Percentiles rank a stretch among this genome's conserved stretches.
Conservation (phyloP, 2,113 vertebrate genomes). For the Lycaon pictus region DNA sequence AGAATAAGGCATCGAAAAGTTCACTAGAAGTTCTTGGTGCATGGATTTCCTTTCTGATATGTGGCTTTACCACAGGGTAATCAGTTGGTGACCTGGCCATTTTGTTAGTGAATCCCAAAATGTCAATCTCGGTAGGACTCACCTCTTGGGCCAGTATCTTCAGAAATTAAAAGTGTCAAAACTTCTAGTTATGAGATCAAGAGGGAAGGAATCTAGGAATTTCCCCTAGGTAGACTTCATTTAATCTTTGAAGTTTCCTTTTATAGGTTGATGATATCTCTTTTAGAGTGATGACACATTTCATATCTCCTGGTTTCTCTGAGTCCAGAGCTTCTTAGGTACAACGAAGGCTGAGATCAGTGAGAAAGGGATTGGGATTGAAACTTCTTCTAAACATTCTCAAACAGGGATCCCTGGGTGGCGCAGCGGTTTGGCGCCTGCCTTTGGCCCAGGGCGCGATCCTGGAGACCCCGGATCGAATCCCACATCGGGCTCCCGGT, state of each 20-base stretch:
- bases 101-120: not conserved
- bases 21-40: not conserved
- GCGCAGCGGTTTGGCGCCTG: too few relatives aligned
- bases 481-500: too few relatives aligned
- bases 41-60: not conserved
- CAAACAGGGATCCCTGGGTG: too few relatives aligned
- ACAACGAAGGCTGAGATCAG: not conserved
- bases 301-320: not conserved
- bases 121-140: not conserved
- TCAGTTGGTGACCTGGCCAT: not conserved
- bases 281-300: not conserved
- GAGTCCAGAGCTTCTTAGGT: not conserved
- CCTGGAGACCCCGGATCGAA: too few relatives aligned
- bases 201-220: not conserved
- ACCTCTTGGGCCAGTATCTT: not conserved
- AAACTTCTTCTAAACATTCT: not conserved
- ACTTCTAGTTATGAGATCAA: not conserved
- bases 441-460: too few relatives aligned
- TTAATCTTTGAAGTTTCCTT: not conserved
- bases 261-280: not conserved
- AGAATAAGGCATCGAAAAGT: not conserved
- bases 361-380: not conserved
- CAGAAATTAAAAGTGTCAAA: not conserved
- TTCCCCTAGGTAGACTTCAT: not conserved
- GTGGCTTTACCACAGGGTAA: not conserved